phyloP scores from a whole-genome alignment of 2,113 vertebrate genomes.

The Catharus fuscescens region DNA sequence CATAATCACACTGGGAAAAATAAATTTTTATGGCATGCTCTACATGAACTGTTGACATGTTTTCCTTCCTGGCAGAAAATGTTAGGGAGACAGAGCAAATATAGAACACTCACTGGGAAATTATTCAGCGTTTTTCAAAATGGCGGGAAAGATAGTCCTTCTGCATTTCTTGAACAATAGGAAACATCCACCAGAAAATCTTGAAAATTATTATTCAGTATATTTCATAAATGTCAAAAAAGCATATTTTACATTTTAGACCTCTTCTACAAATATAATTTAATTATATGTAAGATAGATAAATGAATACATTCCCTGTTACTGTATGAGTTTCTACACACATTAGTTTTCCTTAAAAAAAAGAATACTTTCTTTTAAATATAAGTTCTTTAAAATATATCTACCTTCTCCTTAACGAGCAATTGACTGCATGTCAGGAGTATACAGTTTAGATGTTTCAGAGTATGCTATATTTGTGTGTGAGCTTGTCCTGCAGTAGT shows the following conservation, averaged over 20 bases:
- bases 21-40: neutral
- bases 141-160: neutral
- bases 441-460: neutral
- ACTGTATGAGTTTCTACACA: neutral
- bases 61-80: neutral
- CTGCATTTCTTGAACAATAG: neutral
- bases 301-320: neutral
- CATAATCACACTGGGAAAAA: neutral
- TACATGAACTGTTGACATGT: neutral
- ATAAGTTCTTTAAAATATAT: neutral
- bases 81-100: conserved; percentile 1
- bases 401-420: neutral
- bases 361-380: neutral
- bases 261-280: neutral
- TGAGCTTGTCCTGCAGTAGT: neutral
- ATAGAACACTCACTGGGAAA: neutral
- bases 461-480: neutral
- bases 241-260: neutral
- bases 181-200: neutral
- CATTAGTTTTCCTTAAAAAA: neutral
- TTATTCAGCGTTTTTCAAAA: neutral
- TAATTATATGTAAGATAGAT: neutral
- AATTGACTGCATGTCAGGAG: neutral
- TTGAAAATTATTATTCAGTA: neutral
- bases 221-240: neutral